phyloP scores from a whole-genome alignment of 2,797 vertebrate species.

The Naso thynnoides region DNA sequence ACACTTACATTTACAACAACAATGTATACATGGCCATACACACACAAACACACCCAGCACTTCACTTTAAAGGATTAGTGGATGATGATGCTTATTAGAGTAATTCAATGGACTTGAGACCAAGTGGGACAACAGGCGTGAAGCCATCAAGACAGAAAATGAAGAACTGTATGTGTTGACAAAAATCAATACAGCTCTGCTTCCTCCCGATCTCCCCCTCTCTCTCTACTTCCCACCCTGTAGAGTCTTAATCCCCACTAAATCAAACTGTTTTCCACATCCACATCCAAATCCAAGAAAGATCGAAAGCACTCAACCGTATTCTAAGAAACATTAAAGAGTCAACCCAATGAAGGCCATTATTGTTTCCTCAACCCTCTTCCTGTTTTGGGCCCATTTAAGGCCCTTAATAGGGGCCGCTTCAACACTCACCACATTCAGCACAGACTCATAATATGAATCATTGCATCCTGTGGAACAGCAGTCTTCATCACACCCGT shows the following conservation, averaged over 20 bases:
- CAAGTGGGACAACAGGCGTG: constrained; percentile 42
- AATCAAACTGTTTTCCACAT: constrained; percentile 51
- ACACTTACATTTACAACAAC: no score
- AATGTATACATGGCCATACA: not conserved
- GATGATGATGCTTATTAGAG: constrained; percentile 59
- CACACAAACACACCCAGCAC: not conserved
- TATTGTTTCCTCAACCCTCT: constrained; percentile 65
- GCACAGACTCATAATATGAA: constrained; percentile 51
- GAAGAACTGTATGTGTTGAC: constrained; percentile 36
- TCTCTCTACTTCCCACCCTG: not conserved
- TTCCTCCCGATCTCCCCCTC: constrained; percentile 1
- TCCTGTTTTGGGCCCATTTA: constrained; percentile 52
- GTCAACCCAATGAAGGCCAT: constrained; percentile 54
- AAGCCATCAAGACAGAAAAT: constrained; percentile 51
- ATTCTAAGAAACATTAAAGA: constrained; percentile 58
- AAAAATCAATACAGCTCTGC: constrained; percentile 61
- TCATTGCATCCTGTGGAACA: constrained; percentile 63
- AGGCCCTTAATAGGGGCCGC: constrained; percentile 33
- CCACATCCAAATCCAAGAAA: constrained; percentile 24
- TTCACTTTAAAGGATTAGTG: constrained; percentile 58
- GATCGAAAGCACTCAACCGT: constrained; percentile 17
- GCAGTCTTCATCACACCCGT: constrained; percentile 32
- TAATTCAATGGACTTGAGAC: constrained; percentile 58
- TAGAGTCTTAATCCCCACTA: constrained; percentile 47
- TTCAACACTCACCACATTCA: constrained; percentile 70